Percentiles rank a stretch among this genome's conserved stretches.
Evolutionary conservation across 35 echinoderm and acorn worm genomes (phyloP).

Genomic region (Chiridota heheva): DNA sequence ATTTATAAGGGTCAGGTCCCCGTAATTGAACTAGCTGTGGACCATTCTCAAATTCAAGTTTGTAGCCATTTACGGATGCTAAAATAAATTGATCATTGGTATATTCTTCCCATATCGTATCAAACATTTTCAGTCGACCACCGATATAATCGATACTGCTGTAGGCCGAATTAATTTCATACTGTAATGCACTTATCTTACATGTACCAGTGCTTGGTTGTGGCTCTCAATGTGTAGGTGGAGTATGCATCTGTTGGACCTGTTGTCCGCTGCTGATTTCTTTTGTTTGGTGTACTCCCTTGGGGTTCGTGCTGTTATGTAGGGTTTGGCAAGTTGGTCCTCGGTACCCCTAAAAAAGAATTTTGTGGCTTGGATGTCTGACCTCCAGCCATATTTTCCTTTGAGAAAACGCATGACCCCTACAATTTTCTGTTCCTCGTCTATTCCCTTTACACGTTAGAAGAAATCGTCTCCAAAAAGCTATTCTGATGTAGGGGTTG

Average conservation of each 20-base stretch:
- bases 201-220: too few relatives aligned
- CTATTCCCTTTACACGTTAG: not conserved
- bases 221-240: not conserved
- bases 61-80: slow-evolving; percentile 3
- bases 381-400: too few relatives aligned
- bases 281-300: not conserved
- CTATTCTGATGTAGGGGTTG: not conserved
- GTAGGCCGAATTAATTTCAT: not conserved
- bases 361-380: too few relatives aligned
- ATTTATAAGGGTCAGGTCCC: not conserved
- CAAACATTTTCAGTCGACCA: slow-evolving; percentile 22
- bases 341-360: slow-evolving; percentile 24
- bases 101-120: not conserved
- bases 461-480: not conserved
- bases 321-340: slow-evolving; percentile 1
- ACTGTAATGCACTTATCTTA: slow-evolving; percentile 18
- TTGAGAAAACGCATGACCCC: too few relatives aligned
- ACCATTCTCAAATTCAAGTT: slow-evolving; percentile 11
- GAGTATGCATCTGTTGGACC: not conserved
- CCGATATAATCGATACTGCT: slow-evolving; percentile 7
- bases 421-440: not conserved
- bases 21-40: not conserved
- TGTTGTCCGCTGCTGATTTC: not conserved
- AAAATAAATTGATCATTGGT: slow-evolving; percentile 12
- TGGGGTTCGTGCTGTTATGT: not conserved